Evolutionary conservation across 2,888 invertebrate species (phyloP).

Genomic region (Mechanitis messenoides): DNA sequence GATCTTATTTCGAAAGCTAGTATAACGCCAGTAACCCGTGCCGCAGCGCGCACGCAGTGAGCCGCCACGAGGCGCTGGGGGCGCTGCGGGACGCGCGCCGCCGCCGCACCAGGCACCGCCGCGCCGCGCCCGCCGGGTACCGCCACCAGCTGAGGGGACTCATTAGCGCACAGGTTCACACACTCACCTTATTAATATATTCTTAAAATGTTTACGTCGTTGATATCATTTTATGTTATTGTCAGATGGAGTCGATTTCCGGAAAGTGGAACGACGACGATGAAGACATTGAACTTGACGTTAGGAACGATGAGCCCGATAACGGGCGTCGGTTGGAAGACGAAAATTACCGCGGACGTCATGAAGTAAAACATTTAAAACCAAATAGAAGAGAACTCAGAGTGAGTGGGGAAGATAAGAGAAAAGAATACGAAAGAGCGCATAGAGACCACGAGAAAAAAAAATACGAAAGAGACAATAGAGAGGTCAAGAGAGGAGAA

Average conservation of each 20-base stretch:
- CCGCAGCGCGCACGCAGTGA: too few species aligned
- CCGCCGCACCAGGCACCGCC: slow-evolving; percentile 76
- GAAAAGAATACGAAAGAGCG: slow-evolving; percentile 7
- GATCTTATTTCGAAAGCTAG: too few species aligned
- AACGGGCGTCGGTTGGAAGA: too few species aligned
- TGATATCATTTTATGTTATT: neutral
- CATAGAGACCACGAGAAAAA: slow-evolving; percentile 8
- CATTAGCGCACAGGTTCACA: slow-evolving; percentile 72
- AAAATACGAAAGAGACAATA: slow-evolving; percentile 14
- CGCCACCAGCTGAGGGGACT: slow-evolving; percentile 77
- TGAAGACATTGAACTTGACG: slow-evolving; percentile 1
- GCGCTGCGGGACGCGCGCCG: slow-evolving; percentile 78
- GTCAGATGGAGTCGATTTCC: slow-evolving; percentile 44
- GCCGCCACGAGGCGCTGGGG: slow-evolving; percentile 39
- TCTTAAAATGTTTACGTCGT: neutral
- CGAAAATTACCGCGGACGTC: too few species aligned
- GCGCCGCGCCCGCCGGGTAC: slow-evolving; percentile 74
- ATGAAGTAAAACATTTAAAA: too few species aligned
- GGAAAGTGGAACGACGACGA: neutral
- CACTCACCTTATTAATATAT: neutral
- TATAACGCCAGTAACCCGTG: too few species aligned
- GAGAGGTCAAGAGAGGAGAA: slow-evolving; percentile 8
- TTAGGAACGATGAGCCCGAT: neutral
- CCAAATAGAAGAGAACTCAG: too few species aligned
- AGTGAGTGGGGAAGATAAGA: slow-evolving; percentile 1